Conservation (phyloP, 2,113 vertebrate species). For the Laticauda laticaudata region DNA sequence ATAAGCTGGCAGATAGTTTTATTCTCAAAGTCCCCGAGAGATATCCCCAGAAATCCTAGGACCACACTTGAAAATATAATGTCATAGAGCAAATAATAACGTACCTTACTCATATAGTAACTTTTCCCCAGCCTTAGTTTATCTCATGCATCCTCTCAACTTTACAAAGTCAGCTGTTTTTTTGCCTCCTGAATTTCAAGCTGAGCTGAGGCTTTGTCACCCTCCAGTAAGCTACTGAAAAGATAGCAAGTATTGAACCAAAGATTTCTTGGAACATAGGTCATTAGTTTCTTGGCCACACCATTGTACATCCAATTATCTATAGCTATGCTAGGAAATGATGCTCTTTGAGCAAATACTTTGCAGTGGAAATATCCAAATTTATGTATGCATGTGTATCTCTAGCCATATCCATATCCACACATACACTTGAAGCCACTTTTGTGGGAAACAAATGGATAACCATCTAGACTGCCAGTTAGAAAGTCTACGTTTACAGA, state of each 20-base stretch:
- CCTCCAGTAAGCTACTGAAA: not conserved
- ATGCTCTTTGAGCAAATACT: not conserved
- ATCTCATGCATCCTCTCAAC: not conserved
- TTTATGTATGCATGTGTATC: not conserved
- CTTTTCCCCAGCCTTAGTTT: not conserved
- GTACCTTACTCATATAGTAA: too few relatives aligned
- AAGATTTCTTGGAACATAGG: not conserved
- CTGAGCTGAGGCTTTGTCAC: not conserved
- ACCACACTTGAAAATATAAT: too few relatives aligned
- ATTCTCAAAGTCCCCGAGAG: too few relatives aligned
- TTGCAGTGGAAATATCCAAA: not conserved
- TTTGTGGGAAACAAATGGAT: not conserved
- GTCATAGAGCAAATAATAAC: too few relatives aligned
- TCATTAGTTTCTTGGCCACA: not conserved
- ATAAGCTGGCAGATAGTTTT: too few relatives aligned
- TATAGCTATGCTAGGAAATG: not conserved
- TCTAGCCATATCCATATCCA: not conserved
- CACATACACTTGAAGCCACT: not conserved
- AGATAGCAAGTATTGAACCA: not conserved
- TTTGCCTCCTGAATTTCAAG: too few relatives aligned
- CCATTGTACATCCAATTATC: not conserved
- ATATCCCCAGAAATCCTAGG: too few relatives aligned
- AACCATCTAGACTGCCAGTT: not conserved
- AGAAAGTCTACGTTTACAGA: not conserved
- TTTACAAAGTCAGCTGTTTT: not conserved